These are phyloP conservation scores for Myotis planiceps DNA, from an alignment of 2,797 vertebrate genomes.

Conservation along the genomic window DNA sequence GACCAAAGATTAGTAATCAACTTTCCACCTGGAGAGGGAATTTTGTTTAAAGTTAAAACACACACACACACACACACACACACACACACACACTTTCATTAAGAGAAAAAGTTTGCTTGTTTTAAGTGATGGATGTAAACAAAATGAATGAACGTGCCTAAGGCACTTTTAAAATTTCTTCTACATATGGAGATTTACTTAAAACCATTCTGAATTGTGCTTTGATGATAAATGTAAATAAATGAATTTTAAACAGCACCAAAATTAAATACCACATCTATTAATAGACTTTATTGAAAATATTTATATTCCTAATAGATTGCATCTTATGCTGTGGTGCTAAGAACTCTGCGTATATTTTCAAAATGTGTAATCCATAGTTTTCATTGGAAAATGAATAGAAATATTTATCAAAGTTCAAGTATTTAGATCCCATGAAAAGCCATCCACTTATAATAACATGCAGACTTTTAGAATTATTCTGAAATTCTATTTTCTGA, in stretches of 20 bases:
- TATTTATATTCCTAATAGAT: not conserved
- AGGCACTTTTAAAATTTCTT: slow-evolving; percentile 73
- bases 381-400: slow-evolving; percentile 44
- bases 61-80: not conserved
- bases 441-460: not conserved
- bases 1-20: slow-evolving; percentile 87
- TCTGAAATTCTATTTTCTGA: slow-evolving; percentile 18
- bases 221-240: slow-evolving; percentile 57
- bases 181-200: slow-evolving; percentile 57
- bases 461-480: slow-evolving; percentile 24
- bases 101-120: slow-evolving; percentile 82
- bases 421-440: not conserved
- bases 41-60: slow-evolving; percentile 69
- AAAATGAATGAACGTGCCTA: slow-evolving; percentile 82
- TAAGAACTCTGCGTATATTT: not conserved
- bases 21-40: slow-evolving; percentile 84
- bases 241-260: slow-evolving; percentile 42
- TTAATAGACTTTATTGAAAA: slow-evolving; percentile 45
- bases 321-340: not conserved
- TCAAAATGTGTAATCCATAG: slow-evolving; percentile 15
- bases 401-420: slow-evolving; percentile 28
- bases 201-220: slow-evolving; percentile 11
- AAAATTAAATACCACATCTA: slow-evolving; percentile 44
- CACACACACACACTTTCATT: slow-evolving; percentile 67
- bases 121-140: slow-evolving; percentile 83